A percentile compares a stretch with the other conserved stretches of the same genome.
phyloP scores from a whole-genome alignment of 2,797 vertebrate species.

The Spinus olivaceus region DNA sequence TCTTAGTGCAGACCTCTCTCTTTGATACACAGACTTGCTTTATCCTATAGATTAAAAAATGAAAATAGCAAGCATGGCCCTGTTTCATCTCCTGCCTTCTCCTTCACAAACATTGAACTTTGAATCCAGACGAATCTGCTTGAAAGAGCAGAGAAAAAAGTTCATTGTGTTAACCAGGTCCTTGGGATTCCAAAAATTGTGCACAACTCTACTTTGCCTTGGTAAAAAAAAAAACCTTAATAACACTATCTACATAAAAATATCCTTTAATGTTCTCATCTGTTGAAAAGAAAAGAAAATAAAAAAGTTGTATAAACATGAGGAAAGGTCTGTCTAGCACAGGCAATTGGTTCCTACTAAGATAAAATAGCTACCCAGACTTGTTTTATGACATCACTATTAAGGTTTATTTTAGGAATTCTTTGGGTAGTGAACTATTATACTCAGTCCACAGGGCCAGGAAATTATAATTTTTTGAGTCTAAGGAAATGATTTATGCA shows the following conservation, averaged over 20 bases:
- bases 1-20: not conserved
- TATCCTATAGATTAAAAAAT: not conserved
- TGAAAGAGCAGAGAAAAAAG: not conserved
- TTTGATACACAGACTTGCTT: not conserved
- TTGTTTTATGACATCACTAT: conserved; percentile 11
- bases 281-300: no score
- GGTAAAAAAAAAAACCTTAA: not conserved
- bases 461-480: not conserved
- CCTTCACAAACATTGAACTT: not conserved
- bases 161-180: not conserved
- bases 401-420: conserved; percentile 23
- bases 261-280: not conserved
- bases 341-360: not conserved
- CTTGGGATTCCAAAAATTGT: not conserved
- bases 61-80: not conserved
- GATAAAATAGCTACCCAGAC: not conserved
- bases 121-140: not conserved
- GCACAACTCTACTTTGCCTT: not conserved
- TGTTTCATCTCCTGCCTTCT: not conserved
- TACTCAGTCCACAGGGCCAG: not conserved
- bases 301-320: not conserved
- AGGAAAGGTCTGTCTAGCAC: not conserved
- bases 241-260: not conserved
- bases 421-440: not conserved
- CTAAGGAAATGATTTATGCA: not conserved